Base-by-base conservation (phyloP, 1,140 invertebrate species). In the Drosophila ogumai region DNA sequence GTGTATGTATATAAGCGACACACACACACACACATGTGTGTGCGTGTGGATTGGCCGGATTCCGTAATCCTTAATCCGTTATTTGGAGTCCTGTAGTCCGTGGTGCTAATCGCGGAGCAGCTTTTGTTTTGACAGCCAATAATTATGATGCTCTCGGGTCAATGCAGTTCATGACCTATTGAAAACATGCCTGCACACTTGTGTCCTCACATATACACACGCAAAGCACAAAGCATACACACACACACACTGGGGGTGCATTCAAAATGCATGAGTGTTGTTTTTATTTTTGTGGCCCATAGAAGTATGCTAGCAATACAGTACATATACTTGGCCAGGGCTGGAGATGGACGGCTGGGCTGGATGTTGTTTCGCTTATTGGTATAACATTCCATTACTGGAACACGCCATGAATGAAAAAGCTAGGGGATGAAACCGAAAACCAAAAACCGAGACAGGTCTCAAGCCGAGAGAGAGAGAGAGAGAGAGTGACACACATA, bases 151-250 rank as follows among this genome's bases (percentile, higher is more conserved):
- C 66, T 65, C 67, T 64, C 82, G 77, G 82, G 82, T 87, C 82
- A 87, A 86, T 82, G 69, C 75, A 87, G 82, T 86, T 86, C 82
- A 86, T 87, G 82, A 86, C 82, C 82, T 86, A 87, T 87, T 68
- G 63, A 87, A 79, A 82, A 15, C 36, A 61, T 71, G 55, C 49
- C 49, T 43, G 22, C 54, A 79, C 44, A 61, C 40, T 54, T 31
- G 36, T 38, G 41, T 40, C 66, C 43, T 2, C 9, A 80, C 22
- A 66, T 34, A 47, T 15, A 41, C 47, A 68, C 43, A 50, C 13
- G 63, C 44, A 38, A 17, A 19, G 2, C 15, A 60, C 13, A 73
- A 28, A 28, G 25, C 25, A 28, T 28, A 64, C 47, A 36, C 22
- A 66, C 44, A 59, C 44, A 22, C 15, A 15, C 15, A 41, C 13